Base-by-base conservation (phyloP, 92 coral and sea anemone genomes). In the Palythoa grandis region DNA sequence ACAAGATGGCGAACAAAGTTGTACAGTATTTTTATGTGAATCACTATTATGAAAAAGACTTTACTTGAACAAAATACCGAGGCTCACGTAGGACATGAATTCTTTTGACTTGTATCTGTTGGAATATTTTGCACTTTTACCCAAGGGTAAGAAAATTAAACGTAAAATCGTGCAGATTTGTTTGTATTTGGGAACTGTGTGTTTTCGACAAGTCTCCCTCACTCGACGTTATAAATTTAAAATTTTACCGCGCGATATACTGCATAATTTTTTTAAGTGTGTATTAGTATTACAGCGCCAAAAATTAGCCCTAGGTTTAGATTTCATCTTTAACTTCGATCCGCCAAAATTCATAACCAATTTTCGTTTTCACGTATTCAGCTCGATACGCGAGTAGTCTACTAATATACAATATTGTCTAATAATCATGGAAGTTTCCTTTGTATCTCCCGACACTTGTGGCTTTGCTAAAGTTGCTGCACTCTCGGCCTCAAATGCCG, bases 381-480 rank as follows among this genome's bases (percentile, higher is more conserved):
- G 58, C 15, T 53, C 58, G n/a, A n/a, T n/a, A n/a, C n/a, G n/a
- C n/a, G 58, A 53, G 58, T 53, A 53, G 15, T 53, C 58, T 53
- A 63, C 35, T 29, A 29, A 66, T 66, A 22, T 66, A 8, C 25
- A 23, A 66, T 8, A 6, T 9, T 66, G 71, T 23, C 71, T 66
- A 71, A 12, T 43, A 11, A 40, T 19, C 54, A 72, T 72, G 77
- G 77, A 72, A 40, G 47, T 72, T 72, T 72, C 56, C 25, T 89
- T 89, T 79, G 86, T 89, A 2, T 47, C 74, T 54, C 89, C 92
- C 15, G 78, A 76, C 24, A 86, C 89, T 37, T 89, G 89, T 86
- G 87, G 89, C 66, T 89, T 86, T 79, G 92, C 79, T 16, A 86
- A 85, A 86, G 80, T 79, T 67, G 89, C 75, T 13, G 89, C 83